phyloP scores from a whole-genome alignment of 2,888 invertebrate genomes.

The Tipula lateralis region DNA sequence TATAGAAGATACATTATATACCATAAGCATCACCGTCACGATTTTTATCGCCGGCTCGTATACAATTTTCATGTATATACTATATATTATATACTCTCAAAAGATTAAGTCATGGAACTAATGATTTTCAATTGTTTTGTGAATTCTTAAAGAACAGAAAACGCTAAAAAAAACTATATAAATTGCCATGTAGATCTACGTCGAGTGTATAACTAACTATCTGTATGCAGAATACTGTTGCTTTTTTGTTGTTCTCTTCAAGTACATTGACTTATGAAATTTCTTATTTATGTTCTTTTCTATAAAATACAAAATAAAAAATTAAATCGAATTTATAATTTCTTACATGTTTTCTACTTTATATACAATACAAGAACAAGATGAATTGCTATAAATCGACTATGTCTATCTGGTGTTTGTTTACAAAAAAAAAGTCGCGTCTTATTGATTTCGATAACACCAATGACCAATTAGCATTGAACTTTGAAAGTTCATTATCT shows the following conservation, averaged over 20 bases:
- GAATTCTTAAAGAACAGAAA: neutral
- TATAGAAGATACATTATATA: neutral
- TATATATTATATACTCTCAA: neutral
- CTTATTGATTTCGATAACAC: neutral
- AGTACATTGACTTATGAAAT: neutral
- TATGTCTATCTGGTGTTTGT: neutral
- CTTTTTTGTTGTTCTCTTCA: neutral
- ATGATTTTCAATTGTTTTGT: conserved; percentile 24
- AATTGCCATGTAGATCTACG: neutral
- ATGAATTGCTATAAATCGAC: neutral
- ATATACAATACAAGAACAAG: neutral
- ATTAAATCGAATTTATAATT: conserved; percentile 1
- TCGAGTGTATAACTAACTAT: neutral
- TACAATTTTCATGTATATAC: neutral
- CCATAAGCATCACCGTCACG: neutral
- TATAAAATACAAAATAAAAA: neutral
- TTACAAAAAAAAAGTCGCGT: neutral
- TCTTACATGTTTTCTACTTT: neutral
- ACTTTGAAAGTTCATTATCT: neutral
- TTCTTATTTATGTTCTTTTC: conserved; percentile 11
- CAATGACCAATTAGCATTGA: neutral
- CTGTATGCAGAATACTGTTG: conserved; percentile 11
- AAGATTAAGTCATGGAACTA: conserved; percentile 24
- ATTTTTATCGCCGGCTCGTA: neutral
- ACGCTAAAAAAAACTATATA: neutral